Evolutionary conservation across 2,797 vertebrate species (phyloP).

Genomic region (Rhinella marina): DNA sequence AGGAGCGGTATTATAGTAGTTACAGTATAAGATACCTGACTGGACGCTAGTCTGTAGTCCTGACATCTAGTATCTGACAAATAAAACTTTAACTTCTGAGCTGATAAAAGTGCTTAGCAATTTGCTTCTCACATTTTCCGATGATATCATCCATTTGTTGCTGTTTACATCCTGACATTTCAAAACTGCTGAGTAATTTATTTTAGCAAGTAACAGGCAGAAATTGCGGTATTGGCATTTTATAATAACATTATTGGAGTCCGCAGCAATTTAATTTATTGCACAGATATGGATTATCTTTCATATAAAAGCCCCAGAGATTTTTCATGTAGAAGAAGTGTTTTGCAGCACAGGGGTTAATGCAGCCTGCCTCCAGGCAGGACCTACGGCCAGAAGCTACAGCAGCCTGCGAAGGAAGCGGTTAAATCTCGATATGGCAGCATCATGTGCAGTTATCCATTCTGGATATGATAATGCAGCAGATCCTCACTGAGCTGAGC

Average conservation of each 20-base stretch:
- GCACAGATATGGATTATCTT: not conserved
- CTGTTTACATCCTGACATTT: not conserved
- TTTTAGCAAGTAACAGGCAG: not conserved
- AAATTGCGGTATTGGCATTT: not conserved
- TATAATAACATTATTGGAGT: not conserved
- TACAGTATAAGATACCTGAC: no score
- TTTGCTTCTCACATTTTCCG: not conserved
- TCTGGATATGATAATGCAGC: conserved; percentile 67
- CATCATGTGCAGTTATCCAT: conserved; percentile 14
- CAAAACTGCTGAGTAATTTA: not conserved
- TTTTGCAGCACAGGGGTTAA: not conserved
- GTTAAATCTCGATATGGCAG: not conserved
- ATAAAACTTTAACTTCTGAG: not conserved
- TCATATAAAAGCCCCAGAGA: not conserved
- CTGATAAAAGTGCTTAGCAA: not conserved
- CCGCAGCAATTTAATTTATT: not conserved
- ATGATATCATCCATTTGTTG: not conserved
- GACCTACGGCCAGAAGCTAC: not conserved
- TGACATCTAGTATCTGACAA: no score
- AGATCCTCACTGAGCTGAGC: conserved; percentile 67
- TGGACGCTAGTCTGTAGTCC: no score
- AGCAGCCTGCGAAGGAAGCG: not conserved
- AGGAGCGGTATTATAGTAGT: no score
- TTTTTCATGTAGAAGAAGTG: no score
- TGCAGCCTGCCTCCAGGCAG: not conserved